Base-by-base conservation (phyloP, 2,888 invertebrate genomes). In the Geotrupes spiniger region DNA sequence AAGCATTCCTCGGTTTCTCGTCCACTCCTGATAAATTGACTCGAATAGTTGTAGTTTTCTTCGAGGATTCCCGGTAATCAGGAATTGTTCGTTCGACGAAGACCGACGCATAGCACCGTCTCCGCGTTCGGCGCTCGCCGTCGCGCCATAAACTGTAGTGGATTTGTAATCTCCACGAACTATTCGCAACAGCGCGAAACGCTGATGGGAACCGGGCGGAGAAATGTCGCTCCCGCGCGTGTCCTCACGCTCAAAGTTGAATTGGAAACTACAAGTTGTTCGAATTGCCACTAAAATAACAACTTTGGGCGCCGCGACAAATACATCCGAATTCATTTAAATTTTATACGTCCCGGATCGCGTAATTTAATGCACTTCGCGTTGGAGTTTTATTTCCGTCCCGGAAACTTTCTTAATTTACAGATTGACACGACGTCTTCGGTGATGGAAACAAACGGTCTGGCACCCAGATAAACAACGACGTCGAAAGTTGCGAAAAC, bases 91-190 rank as follows among this genome's bases (percentile, higher is more conserved):
- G 21, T 11, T 17, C 16, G 29, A 38, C 16, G 29, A 17, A 29
- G 38, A 45, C 38, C n/a, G n/a, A n/a, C n/a, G 3, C 21, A 21
- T 21, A 21, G 6, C 6, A 21, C 21, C 6, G 6, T 21, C 21
- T 21, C 6, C 21, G 3, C 21, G 21, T 21, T 21, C 11, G 4
- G 14, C 15, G 10, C 27, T 21, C 14, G 16, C 17, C 38, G 17
- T 27, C 6, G 28, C 16, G 27, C 38, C 29, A 38, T 38, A 42
- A 33, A 33, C 33, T 33, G 42, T 33, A 16, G 44, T 44, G 39
- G 39, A 46, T 31, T 46, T 46, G 46, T 39, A 46, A 40, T 46
- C 46, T 40, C 46, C 33, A 26, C 11, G 31, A 46, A 46, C 46
- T 33, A 39, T 46, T 27, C 26, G 46, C 31, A 40, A 46, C 46